These are phyloP conservation scores for Copidosoma floridanum DNA, from an alignment of 1,140 invertebrate species.

Conservation along the genomic window DNA sequence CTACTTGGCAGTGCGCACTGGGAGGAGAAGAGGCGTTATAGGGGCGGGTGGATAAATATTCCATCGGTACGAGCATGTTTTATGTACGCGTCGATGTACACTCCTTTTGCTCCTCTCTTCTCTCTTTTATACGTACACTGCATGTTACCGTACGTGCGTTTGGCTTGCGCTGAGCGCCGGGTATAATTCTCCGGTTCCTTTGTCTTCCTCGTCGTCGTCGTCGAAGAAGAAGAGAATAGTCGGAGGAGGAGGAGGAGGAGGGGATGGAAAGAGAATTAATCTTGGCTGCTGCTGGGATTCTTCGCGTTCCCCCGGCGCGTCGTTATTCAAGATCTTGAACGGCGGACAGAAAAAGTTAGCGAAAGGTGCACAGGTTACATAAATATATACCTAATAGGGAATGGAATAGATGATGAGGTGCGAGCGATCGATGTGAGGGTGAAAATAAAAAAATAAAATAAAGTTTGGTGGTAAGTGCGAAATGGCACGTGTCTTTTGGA, in stretches of 20 bases:
- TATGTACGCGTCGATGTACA: too few species aligned
- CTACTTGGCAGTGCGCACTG: too few species aligned
- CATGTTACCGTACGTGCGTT: not conserved
- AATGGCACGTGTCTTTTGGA: too few species aligned
- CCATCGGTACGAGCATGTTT: not conserved
- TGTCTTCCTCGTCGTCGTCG: not conserved
- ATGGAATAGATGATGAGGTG: too few species aligned
- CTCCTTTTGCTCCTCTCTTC: too few species aligned
- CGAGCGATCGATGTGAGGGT: too few species aligned
- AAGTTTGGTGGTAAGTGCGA: too few species aligned
- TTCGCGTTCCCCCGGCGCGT: slow-evolving; percentile 1
- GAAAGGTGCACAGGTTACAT: slow-evolving; percentile 20
- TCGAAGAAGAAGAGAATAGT: too few species aligned
- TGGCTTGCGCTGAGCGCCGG: slow-evolving; percentile 4
- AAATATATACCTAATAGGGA: too few species aligned
- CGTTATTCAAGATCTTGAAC: slow-evolving; percentile 14
- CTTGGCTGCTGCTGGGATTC: slow-evolving; percentile 11
- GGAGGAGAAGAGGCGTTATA: slow-evolving; percentile 6
- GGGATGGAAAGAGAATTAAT: slow-evolving; percentile 29
- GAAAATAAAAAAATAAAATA: too few species aligned
- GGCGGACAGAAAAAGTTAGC: slow-evolving; percentile 16
- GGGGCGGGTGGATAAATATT: slow-evolving; percentile 21
- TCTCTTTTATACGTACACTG: not conserved
- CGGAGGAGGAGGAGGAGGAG: too few species aligned
- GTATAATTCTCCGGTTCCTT: slow-evolving; percentile 24